Base-by-base conservation (phyloP, 2,888 invertebrate species). In the Sialis fuliginosa region DNA sequence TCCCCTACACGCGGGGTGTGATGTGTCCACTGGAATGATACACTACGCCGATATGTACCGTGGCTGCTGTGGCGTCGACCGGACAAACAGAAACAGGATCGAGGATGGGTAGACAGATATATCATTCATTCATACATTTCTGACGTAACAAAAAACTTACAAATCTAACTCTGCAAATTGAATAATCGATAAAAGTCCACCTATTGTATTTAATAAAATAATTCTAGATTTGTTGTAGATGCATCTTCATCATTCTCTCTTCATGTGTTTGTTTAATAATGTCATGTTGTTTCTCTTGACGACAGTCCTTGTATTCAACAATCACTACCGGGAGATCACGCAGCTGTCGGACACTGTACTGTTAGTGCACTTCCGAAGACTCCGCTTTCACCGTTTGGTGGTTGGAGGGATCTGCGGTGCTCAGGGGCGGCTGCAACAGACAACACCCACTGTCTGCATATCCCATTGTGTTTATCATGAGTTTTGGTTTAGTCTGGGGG, bases 301-400 rank as follows among this genome's bases (percentile, higher is more conserved):
- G 47, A 42, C 47, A 47, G 42, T 42, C 31, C 32, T 35, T 47
- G 30, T 42, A 35, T 37, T 33, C 30, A 39, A 45, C 42, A 42
- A 47, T 47, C 47, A 42, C 47, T 42, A 22, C 22, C 22, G 22
- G 22, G 22, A 4, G 22, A 22, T 22, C 22, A 4, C 22, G 22
- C 22, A 22, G 22, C 22, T 22, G 22, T 22, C 22, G 34, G 42
- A 47, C 30, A 42, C 47, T 40, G 47, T 46, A 48, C 44, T 49
- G 66, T 69, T 76, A 84, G 77, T 84, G 83, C 68, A 83, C 83
- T 74, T 86, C 85, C 61, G 84, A 82, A 65, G 81, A 79, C 72
- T 85, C 85, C 65, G 81, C 78, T 70, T 84, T 83, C 66, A 70
- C 65, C 62, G 81, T 69, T 71, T 81, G 81, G 69, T 84, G 86